A percentile compares a stretch with the other conserved stretches of the same genome.
Conservation (phyloP, 2,888 invertebrate genomes). For the Leistus spinibarbis region DNA sequence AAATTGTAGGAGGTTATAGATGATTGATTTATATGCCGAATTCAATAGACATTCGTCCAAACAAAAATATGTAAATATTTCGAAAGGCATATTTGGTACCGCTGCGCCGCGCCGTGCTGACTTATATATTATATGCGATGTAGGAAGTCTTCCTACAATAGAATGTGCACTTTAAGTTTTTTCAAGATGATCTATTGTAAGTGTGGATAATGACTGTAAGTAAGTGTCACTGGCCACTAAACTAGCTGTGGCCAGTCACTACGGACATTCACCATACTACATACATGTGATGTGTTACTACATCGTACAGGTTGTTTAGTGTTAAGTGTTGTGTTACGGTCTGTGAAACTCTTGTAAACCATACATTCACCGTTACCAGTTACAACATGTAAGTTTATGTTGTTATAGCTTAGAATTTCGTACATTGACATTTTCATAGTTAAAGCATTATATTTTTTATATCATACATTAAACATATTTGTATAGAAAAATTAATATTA, state of each 20-base stretch:
- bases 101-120: background rate
- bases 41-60: background rate
- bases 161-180: background rate
- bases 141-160: constrained; percentile 17
- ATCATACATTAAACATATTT: background rate
- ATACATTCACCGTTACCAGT: background rate
- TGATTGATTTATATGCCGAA: constrained; percentile 1
- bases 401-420: background rate
- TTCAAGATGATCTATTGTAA: constrained; percentile 8
- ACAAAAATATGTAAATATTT: constrained; percentile 1
- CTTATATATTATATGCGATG: background rate
- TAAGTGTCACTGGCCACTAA: constrained; percentile 16
- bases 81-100: constrained; percentile 3
- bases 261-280: background rate
- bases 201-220: constrained; percentile 21
- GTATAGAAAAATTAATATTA: background rate
- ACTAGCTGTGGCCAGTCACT: background rate
- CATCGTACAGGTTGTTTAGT: background rate
- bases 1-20: too few relatives aligned
- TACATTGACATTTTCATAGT: background rate
- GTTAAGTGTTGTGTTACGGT: background rate
- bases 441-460: background rate
- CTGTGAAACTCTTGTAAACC: background rate
- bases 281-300: background rate
- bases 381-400: constrained; percentile 5